Evolutionary conservation across 2,797 vertebrate species (phyloP).

Genomic region (Propithecus deckenii): DNA sequence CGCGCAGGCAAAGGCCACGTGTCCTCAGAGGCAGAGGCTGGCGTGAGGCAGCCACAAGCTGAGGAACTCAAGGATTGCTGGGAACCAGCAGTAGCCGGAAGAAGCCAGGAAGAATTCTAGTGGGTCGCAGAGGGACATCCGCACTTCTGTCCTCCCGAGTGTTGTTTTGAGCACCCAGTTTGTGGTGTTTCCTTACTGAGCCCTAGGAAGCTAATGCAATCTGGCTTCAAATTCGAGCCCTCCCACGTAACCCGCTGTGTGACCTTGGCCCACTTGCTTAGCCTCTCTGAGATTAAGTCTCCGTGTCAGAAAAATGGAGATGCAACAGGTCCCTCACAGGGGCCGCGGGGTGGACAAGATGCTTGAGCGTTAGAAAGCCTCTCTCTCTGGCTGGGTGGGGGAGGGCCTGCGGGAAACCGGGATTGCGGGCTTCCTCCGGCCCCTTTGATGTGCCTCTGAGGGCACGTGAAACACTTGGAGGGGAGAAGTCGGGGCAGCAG

Average conservation of each 20-base stretch:
- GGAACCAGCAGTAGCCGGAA: neutral
- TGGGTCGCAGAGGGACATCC: neutral
- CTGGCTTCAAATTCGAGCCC: rapidly evolving
- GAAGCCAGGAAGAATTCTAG: rapidly evolving
- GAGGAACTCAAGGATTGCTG: rapidly evolving
- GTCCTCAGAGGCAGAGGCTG: rapidly evolving
- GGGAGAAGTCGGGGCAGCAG: neutral
- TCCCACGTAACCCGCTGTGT: rapidly evolving
- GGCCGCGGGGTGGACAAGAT: rapidly evolving
- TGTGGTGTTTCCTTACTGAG: neutral
- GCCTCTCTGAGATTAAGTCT: neutral
- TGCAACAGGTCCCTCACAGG: rapidly evolving
- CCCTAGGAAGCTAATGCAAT: rapidly evolving
- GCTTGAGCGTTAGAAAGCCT: neutral
- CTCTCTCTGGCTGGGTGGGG: neutral
- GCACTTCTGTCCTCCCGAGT: rapidly evolving
- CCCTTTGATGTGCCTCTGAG: slow-evolving; percentile 60
- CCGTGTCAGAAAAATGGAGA: neutral
- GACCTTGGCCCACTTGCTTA: neutral
- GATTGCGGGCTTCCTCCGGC: neutral
- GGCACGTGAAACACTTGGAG: neutral
- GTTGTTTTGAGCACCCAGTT: rapidly evolving
- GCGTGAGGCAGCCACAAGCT: rapidly evolving
- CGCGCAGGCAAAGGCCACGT: rapidly evolving
- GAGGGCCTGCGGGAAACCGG: neutral